Percentiles rank a stretch among this genome's conserved stretches.
Conservation (phyloP, 2,797 vertebrate species). For the Myoxocephalus aenaeus region DNA sequence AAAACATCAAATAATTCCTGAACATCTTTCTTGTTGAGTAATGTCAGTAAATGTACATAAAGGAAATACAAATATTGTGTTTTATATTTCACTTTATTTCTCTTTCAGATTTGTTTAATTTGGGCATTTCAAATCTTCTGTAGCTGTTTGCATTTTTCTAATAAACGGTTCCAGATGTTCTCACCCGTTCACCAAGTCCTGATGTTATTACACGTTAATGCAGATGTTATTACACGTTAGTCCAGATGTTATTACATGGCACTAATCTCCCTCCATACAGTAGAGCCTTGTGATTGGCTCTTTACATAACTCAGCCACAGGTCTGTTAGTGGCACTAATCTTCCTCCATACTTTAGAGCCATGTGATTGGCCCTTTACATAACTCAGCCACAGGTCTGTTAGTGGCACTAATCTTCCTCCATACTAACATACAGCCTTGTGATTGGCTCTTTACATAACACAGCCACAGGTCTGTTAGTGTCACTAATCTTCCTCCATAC, state of each 20-base stretch:
- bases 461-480: background rate
- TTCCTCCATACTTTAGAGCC: background rate
- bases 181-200: background rate
- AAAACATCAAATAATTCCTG: background rate
- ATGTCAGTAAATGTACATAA: background rate
- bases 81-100: background rate
- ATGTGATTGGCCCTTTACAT: background rate
- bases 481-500: background rate
- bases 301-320: background rate
- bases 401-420: background rate
- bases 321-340: background rate
- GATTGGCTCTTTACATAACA: background rate
- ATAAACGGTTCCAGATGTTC: conserved; percentile 1
- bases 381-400: background rate
- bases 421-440: background rate
- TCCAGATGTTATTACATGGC: background rate
- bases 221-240: too few species aligned
- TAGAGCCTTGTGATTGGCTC: background rate
- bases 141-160: conserved; percentile 18
- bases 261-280: background rate
- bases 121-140: background rate
- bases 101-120: background rate
- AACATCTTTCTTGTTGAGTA: background rate
- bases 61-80: background rate
- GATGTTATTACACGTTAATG: background rate